These are phyloP conservation scores for Neodontobutis hainanensis DNA, from an alignment of 2,113 vertebrate genomes.

Conservation along the genomic window DNA sequence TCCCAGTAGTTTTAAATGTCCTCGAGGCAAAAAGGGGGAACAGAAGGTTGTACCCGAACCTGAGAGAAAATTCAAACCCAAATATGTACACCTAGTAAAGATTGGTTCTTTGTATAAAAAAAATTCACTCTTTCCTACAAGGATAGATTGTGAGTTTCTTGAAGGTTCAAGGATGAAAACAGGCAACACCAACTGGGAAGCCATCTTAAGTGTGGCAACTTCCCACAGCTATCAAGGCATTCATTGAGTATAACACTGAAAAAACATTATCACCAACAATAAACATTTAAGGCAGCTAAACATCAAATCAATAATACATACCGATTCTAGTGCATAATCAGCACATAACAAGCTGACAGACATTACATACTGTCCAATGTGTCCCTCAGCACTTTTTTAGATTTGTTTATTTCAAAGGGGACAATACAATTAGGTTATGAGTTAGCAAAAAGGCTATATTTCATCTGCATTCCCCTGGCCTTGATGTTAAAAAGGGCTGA, in stretches of 20 bases:
- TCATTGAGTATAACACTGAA: not conserved
- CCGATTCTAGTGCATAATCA: no score
- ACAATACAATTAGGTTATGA: no score
- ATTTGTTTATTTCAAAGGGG: no score
- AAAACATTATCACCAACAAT: not conserved
- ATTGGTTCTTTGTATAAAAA: not conserved
- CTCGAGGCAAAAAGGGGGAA: constrained; percentile 28
- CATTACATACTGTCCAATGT: no score
- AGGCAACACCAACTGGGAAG: not conserved
- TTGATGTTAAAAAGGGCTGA: no score
- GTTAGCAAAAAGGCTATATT: no score
- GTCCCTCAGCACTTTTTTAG: no score
- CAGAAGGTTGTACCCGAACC: constrained; percentile 28
- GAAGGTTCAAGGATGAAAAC: not conserved
- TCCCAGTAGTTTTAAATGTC: constrained; percentile 24
- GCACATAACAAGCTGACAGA: no score
- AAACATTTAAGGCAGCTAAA: no score
- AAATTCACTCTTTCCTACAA: not conserved
- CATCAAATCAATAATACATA: no score
- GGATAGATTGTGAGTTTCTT: not conserved
- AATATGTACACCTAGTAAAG: not conserved
- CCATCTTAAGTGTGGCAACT: not conserved
- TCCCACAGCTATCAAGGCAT: not conserved
- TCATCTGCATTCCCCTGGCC: no score
- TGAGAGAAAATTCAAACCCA: constrained; percentile 16